Percentiles rank a stretch among this genome's conserved stretches.
Evolutionary conservation across 2,888 invertebrate species (phyloP).

Genomic region (Parnassius orleans): DNA sequence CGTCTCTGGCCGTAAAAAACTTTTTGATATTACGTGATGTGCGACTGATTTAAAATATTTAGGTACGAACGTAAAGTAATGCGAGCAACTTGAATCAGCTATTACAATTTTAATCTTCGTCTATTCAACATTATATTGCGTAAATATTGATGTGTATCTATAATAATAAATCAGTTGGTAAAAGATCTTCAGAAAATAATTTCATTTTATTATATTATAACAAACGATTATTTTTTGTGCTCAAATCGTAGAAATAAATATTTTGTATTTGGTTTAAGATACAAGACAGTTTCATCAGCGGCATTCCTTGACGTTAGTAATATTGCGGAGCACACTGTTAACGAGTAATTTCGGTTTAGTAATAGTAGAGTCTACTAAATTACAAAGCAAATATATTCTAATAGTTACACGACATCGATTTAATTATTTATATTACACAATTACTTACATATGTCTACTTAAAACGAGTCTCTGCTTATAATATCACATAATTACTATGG

Average conservation of each 20-base stretch:
- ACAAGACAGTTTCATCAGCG: conserved; percentile 7
- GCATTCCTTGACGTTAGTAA: conserved; percentile 1
- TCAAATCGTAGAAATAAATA: conserved; percentile 27
- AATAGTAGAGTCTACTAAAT: conserved; percentile 46
- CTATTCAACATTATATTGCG: too few relatives aligned
- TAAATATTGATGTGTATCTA: too few relatives aligned
- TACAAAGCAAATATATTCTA: conserved; percentile 53
- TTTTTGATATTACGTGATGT: too few relatives aligned
- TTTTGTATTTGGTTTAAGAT: conserved; percentile 20
- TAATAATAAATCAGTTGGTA: too few relatives aligned
- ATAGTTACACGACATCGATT: conserved; percentile 69
- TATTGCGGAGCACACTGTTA: conserved; percentile 9
- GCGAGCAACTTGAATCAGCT: too few relatives aligned
- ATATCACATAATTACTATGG: conserved; percentile 72
- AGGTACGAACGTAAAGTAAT: too few relatives aligned
- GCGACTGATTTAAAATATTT: too few relatives aligned
- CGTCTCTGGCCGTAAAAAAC: too few relatives aligned
- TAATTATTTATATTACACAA: conserved; percentile 55
- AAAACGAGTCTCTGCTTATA: conserved; percentile 64
- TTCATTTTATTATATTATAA: too few relatives aligned
- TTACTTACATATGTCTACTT: conserved; percentile 47
- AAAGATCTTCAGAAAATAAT: too few relatives aligned
- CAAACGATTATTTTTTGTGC: conserved; percentile 14
- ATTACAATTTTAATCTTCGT: too few relatives aligned
- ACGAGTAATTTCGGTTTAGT: conserved; percentile 6